Percentiles rank a stretch among this genome's conserved stretches.
phyloP scores from a whole-genome alignment of 2,797 vertebrate genomes.

The Momotus momota region DNA sequence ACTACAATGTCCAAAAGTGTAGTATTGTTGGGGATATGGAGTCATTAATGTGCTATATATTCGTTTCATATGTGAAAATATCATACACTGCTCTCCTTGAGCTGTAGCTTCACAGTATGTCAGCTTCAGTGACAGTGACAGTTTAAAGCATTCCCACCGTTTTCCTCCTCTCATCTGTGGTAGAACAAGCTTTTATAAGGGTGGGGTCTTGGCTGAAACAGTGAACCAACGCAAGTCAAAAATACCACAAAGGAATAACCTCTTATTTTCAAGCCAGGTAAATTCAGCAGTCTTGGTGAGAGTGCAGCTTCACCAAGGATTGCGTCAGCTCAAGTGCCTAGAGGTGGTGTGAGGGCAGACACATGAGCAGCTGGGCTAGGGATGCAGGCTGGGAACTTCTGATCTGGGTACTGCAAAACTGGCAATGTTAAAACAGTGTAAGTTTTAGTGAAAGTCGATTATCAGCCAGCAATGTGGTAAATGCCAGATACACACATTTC shows the following conservation, averaged over 20 bases:
- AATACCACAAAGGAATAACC: background rate
- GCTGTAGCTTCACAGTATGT: background rate
- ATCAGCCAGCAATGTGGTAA: background rate
- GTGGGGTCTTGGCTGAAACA: background rate
- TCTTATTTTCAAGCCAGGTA: background rate
- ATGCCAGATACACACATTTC: background rate
- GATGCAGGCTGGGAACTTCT: fast-evolving
- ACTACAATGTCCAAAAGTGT: background rate
- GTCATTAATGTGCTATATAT: background rate
- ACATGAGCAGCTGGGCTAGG: background rate
- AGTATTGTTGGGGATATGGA: background rate
- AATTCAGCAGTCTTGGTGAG: background rate
- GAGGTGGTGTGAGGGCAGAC: background rate
- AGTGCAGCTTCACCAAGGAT: background rate
- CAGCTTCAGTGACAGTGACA: background rate
- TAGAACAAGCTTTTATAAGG: background rate
- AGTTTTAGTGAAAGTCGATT: background rate
- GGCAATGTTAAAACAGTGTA: background rate
- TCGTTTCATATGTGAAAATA: background rate
- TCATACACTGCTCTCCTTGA: background rate
- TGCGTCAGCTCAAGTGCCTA: background rate
- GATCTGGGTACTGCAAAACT: background rate
- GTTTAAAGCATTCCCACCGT: background rate
- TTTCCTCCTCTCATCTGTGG: background rate
- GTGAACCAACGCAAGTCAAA: background rate